Conservation (phyloP, 2,113 vertebrate genomes). For the Lathamus discolor region DNA sequence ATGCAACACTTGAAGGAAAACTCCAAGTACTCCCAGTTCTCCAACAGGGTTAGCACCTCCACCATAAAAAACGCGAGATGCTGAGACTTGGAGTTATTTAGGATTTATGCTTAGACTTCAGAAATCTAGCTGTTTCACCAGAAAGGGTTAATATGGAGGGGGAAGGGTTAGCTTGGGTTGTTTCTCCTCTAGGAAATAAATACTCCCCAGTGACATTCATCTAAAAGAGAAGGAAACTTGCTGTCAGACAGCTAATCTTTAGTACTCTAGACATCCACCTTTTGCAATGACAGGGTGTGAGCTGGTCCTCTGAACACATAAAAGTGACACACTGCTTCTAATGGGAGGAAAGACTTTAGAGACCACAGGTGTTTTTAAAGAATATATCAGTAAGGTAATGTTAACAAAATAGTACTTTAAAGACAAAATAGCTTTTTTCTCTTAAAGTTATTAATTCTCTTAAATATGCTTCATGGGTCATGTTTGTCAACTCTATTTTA, state of each 20-base stretch:
- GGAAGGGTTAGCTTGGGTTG: not conserved
- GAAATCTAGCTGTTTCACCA: not conserved
- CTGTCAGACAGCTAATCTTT: not conserved
- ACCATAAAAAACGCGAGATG: not conserved
- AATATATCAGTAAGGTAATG: not conserved
- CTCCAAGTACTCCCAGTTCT: fast-evolving
- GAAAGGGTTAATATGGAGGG: not conserved
- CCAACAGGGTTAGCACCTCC: not conserved
- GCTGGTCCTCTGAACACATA: not conserved
- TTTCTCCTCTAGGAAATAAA: not conserved
- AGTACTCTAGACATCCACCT: not conserved
- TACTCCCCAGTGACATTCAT: not conserved
- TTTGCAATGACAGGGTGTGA: not conserved
- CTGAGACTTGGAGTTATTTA: not conserved
- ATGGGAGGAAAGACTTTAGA: not conserved
- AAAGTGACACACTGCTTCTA: not conserved
- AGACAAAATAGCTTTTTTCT: not conserved
- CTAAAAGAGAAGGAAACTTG: not conserved
- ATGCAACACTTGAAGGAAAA: not conserved
- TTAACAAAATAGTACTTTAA: not conserved
- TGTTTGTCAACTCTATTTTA: no score
- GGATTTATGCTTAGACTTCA: not conserved
- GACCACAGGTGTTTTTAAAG: not conserved
- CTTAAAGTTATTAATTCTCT: not conserved
- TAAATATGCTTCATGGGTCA: not conserved